phyloP scores from a whole-genome alignment of 2,888 invertebrate species.

The Oeneis ivallda region DNA sequence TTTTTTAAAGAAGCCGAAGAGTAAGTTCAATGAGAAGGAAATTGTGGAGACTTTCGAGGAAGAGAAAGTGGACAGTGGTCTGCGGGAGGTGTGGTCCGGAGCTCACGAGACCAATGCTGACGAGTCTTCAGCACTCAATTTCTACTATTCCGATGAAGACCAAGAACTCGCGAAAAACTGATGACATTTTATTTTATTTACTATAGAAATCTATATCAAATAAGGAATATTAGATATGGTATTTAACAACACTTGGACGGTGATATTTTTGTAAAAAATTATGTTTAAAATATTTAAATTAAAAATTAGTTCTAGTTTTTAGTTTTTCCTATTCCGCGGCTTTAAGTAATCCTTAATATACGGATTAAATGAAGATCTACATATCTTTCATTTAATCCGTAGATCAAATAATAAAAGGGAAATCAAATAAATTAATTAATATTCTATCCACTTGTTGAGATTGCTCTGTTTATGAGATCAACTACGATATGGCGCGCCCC shows the following conservation, averaged over 20 bases:
- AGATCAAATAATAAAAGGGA: too few species aligned
- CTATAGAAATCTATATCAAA: too few species aligned
- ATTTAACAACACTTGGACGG: neutral
- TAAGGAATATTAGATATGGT: too few species aligned
- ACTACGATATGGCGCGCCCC: too few species aligned
- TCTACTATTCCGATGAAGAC: constrained; percentile 44
- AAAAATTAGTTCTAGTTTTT: neutral
- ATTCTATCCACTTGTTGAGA: too few species aligned
- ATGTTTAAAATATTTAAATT: neutral
- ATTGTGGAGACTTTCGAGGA: constrained; percentile 58
- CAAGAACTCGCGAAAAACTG: neutral
- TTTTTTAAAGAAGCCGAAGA: constrained; percentile 38
- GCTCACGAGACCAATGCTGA: constrained; percentile 38
- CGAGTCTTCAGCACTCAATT: constrained; percentile 36
- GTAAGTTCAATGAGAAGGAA: constrained; percentile 58
- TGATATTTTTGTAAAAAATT: constrained; percentile 10
- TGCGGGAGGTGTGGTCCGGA: constrained; percentile 50
- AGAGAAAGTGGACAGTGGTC: constrained; percentile 59
- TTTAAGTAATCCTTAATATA: too few species aligned
- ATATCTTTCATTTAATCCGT: too few species aligned
- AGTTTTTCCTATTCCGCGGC: neutral
- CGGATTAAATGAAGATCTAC: too few species aligned
- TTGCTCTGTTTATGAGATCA: too few species aligned
- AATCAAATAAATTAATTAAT: too few species aligned
- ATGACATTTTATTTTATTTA: too few species aligned